Evolutionary conservation across 2,113 vertebrate genomes (phyloP).

Genomic region (Zosterops pallidus): DNA sequence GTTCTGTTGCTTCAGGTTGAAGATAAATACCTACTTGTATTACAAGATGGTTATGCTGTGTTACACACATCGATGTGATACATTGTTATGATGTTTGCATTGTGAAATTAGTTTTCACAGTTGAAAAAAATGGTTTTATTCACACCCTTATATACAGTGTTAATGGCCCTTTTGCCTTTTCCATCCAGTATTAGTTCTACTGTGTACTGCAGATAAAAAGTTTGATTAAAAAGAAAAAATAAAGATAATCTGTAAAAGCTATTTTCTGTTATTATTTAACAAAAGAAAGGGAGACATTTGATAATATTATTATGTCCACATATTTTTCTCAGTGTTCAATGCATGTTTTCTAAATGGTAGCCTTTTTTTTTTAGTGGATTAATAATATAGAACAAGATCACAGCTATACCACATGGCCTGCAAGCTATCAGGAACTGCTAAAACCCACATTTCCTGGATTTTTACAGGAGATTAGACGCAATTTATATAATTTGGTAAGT

Average conservation of each 20-base stretch:
- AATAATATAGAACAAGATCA: slow-evolving; percentile 92
- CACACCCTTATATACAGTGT: background rate
- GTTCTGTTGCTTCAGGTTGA: background rate
- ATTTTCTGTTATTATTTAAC: background rate
- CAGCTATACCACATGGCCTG: slow-evolving; percentile 85
- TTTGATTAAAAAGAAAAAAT: background rate
- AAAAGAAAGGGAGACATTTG: background rate
- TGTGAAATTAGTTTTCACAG: background rate
- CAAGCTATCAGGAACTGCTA: slow-evolving; percentile 86
- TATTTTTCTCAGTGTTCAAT: background rate
- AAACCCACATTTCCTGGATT: slow-evolving; percentile 84
- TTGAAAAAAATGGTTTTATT: background rate
- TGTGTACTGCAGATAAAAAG: background rate
- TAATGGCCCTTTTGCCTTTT: background rate
- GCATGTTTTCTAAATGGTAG: background rate
- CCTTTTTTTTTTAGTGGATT: slow-evolving; percentile 82
- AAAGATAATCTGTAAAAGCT: background rate
- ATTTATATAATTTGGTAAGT: slow-evolving; percentile 94
- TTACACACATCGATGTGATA: background rate
- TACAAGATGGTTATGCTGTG: background rate
- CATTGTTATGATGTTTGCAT: background rate
- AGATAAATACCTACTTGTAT: background rate
- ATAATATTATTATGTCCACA: background rate
- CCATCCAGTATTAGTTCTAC: background rate
- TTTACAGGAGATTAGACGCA: slow-evolving; percentile 87